Conservation (phyloP, 1,140 invertebrate genomes). For the Oedothorax gibbosus region DNA sequence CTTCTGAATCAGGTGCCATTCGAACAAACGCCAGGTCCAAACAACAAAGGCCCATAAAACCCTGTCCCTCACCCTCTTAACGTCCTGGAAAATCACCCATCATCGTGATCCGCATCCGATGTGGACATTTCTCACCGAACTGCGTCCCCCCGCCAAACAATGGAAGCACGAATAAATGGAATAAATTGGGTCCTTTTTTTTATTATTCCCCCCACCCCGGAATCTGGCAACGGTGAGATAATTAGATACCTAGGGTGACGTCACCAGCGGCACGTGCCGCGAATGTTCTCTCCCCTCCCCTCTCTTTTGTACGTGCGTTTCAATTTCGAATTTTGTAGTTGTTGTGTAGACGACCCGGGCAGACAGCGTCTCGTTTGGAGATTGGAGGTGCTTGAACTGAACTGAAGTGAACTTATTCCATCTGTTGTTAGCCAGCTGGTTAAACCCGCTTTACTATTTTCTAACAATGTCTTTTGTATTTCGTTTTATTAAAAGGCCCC, state of each 20-base stretch:
- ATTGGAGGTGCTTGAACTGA: constrained; percentile 27
- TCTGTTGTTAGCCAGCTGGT: constrained; percentile 10
- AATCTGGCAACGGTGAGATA: constrained; percentile 39
- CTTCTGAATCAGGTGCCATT: too few species aligned
- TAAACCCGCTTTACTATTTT: not conserved
- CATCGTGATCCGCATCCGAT: constrained; percentile 1
- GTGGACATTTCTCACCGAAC: constrained; percentile 16
- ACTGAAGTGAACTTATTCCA: not conserved
- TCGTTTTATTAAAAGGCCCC: constrained; percentile 17
- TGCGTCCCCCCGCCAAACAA: constrained; percentile 16
- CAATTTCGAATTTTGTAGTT: not conserved
- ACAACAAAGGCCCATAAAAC: too few species aligned
- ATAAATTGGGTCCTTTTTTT: constrained; percentile 27
- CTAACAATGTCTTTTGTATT: not conserved
- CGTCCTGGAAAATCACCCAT: not conserved
- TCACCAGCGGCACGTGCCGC: constrained; percentile 33
- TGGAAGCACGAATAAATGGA: constrained; percentile 17
- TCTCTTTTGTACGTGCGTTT: not conserved
- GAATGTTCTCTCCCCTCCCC: constrained; percentile 6
- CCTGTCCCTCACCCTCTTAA: too few species aligned
- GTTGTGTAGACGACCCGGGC: constrained; percentile 9
- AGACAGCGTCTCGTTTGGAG: constrained; percentile 19
- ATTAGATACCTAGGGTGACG: constrained; percentile 38
- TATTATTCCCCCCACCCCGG: not conserved
- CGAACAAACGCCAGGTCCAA: too few species aligned